Percentiles rank a stretch among this genome's conserved stretches.
Evolutionary conservation across 2,888 invertebrate genomes (phyloP).

Genomic region (Esperia sulphurella): DNA sequence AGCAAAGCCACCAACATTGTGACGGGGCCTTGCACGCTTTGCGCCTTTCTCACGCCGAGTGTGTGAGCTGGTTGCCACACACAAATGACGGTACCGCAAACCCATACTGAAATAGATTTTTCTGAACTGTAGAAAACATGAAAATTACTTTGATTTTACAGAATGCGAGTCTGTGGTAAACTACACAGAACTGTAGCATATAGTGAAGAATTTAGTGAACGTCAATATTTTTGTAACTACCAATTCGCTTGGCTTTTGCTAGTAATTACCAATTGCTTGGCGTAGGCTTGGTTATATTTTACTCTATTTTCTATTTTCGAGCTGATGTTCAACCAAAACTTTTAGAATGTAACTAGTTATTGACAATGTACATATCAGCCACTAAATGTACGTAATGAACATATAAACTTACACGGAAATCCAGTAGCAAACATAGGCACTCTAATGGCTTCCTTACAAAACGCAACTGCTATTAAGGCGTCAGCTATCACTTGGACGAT

Average conservation of each 20-base stretch:
- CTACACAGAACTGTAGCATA: no score
- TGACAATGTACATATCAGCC: no score
- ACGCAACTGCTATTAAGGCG: conserved; percentile 55
- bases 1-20: conserved; percentile 69
- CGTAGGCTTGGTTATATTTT: no score
- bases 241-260: no score
- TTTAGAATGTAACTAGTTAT: no score
- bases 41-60: conserved; percentile 49
- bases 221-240: no score
- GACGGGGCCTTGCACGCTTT: conserved; percentile 54
- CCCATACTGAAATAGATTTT: conserved; percentile 53
- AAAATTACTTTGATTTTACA: background rate
- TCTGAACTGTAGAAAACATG: no score
- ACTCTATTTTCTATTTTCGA: no score
- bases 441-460: conserved; percentile 53
- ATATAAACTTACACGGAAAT: conserved; percentile 52
- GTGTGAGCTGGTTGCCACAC: conserved; percentile 77
- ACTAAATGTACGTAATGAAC: background rate
- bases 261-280: no score
- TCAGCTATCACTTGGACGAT: conserved; percentile 49
- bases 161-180: no score
- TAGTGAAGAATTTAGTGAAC: no score
- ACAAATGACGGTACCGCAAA: conserved; percentile 69
- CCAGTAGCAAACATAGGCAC: conserved; percentile 59
- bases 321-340: no score